Base-by-base conservation (phyloP, 2,113 vertebrate species). In the Alectura lathami region DNA sequence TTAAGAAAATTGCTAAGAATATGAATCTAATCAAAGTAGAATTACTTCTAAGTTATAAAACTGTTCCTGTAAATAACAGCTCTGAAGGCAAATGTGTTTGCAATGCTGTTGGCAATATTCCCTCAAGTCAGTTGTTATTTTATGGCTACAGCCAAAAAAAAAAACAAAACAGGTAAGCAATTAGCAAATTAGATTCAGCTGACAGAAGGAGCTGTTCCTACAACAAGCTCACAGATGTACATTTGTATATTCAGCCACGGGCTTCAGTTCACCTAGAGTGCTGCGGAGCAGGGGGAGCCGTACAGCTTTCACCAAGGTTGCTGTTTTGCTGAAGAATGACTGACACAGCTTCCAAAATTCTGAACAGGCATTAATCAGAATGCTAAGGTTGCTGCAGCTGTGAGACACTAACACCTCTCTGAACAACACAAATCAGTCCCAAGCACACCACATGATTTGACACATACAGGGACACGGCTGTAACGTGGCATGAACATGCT, bases 1-100 rank as follows among this genome's bases (percentile, higher is more conserved):
- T 0, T 85, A 68, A 67, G 43, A 79, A 92, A 84, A 67, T 3
- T 30, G 29, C 36, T 57, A 30, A 69, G 48, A 89, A 40, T 86
- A 88, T 57, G 56, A 75, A 89, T 83, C 60, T 82, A 76, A 86
- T 50, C 22, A 57, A 86, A 95, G 86, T 40, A 94, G 38, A 86
- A 86, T 70, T 92, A 36, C 62, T 60, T 53, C 86, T 38, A 15
- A 34, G 63, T 63, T 80, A 29, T 57, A 90, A 73, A 63, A 80
- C 34, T 9, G 5, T 24, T 17, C 14, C 38, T 36, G 27, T 59
- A 77, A 79, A 68, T 63, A 81, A 79, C 18, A 82, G 36, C 75
- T 72, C 76, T 60, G 62, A 82, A 84, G 67, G 92, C 79, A 90
- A 26, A 73, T 0, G 27, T 36, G 48, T 60, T 60, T 67, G 59